Evolutionary conservation across 2,888 invertebrate species (phyloP).

Genomic region (Leptopilina drosophilae): DNA sequence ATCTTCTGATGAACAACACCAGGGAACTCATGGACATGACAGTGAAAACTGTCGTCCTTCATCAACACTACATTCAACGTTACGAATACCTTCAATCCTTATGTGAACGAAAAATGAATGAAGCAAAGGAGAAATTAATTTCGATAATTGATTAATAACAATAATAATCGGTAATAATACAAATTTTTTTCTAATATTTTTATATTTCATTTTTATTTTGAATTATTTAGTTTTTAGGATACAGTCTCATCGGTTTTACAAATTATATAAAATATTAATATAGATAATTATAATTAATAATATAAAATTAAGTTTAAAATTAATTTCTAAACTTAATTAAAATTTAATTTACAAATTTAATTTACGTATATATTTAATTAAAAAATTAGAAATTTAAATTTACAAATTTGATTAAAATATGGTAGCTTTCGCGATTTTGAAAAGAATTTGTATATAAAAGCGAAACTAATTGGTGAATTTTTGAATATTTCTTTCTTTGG

Average conservation of each 20-base stretch:
- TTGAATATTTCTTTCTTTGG: too few relatives aligned
- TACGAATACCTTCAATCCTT: conserved; percentile 36
- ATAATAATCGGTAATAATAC: conserved; percentile 8
- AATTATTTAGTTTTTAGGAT: conserved; percentile 4
- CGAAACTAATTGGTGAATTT: too few relatives aligned
- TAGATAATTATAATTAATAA: neutral
- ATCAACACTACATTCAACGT: conserved; percentile 40
- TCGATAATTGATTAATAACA: conserved; percentile 46
- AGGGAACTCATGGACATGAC: conserved; percentile 52
- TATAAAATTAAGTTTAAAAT: neutral
- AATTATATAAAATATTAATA: neutral
- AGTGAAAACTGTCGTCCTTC: conserved; percentile 42
- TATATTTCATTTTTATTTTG: neutral
- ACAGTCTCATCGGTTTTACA: neutral
- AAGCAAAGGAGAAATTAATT: conserved; percentile 45
- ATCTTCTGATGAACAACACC: conserved; percentile 57
- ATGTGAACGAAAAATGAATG: conserved; percentile 44
- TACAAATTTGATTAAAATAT: neutral
- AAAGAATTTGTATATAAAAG: too few relatives aligned
- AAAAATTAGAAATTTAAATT: too few relatives aligned
- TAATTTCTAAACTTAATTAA: neutral
- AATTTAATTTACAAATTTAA: neutral
- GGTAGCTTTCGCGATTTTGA: neutral
- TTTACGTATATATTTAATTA: too few relatives aligned
- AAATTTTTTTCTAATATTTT: neutral